Percentiles rank a stretch among this genome's conserved stretches.
These are phyloP conservation scores for Siniperca scherzeri DNA, from an alignment of 2,797 vertebrate species.

Conservation along the genomic window DNA sequence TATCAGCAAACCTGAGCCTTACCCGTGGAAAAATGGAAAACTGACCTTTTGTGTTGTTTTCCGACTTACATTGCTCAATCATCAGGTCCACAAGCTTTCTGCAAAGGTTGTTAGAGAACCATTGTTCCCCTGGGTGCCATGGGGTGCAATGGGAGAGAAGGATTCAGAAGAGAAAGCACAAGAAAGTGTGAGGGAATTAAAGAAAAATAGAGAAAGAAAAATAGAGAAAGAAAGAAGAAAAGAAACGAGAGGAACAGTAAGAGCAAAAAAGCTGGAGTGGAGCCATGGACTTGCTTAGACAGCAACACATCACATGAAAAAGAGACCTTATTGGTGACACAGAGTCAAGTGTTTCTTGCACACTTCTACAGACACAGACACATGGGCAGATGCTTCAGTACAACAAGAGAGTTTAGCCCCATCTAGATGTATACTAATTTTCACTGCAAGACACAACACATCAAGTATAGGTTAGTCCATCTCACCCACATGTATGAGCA, in stretches of 20 bases:
- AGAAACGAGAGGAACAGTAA: neutral
- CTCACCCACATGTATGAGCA: slow-evolving; percentile 12
- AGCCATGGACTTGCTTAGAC: slow-evolving; percentile 50
- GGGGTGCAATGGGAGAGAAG: slow-evolving; percentile 36
- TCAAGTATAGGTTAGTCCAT: slow-evolving; percentile 17
- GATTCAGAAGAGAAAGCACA: slow-evolving; percentile 24
- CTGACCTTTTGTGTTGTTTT: slow-evolving; percentile 65
- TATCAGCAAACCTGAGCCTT: slow-evolving; percentile 29
- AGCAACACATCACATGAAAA: slow-evolving; percentile 32
- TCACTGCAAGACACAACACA: neutral
- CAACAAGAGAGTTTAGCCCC: neutral
- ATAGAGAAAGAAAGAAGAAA: slow-evolving; percentile 36
- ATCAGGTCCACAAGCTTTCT: slow-evolving; percentile 50
- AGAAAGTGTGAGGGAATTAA: slow-evolving; percentile 24
- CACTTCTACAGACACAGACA: slow-evolving; percentile 4
- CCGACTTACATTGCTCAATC: slow-evolving; percentile 42
- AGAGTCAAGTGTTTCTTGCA: slow-evolving; percentile 22
- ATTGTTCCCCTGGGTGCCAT: slow-evolving; percentile 56
- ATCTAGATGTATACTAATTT: slow-evolving; percentile 23
- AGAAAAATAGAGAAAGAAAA: slow-evolving; percentile 32
- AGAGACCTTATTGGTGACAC: slow-evolving; percentile 34
- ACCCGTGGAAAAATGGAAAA: slow-evolving; percentile 55
- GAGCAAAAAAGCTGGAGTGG: slow-evolving; percentile 14
- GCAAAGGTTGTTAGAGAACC: slow-evolving; percentile 68
- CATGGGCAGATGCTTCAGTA: slow-evolving; percentile 20